A percentile compares a stretch with the other conserved stretches of the same genome.
These are phyloP conservation scores for Clitarchus hookeri DNA, from an alignment of 2,888 invertebrate species.

Conservation along the genomic window DNA sequence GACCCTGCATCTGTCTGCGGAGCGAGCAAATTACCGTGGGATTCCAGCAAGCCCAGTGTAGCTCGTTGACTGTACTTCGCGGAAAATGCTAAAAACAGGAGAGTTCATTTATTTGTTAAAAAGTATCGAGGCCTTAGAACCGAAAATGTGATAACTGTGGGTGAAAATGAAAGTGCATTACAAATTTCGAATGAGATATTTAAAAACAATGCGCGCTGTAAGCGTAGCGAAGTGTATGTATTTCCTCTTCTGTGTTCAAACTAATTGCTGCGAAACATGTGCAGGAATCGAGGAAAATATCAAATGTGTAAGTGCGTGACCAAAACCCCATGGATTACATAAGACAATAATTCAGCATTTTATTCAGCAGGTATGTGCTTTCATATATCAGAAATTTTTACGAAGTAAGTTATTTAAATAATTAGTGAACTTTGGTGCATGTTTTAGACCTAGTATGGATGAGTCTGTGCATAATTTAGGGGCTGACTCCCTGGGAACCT, in stretches of 20 bases:
- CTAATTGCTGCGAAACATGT: background rate
- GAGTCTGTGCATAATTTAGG: no score
- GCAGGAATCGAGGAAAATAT: background rate
- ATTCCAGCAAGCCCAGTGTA: no score
- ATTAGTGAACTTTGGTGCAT: no score
- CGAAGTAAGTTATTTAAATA: no score
- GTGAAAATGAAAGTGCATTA: conserved; percentile 4
- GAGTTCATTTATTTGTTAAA: background rate
- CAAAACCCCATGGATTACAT: background rate
- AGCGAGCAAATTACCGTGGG: background rate
- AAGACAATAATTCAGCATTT: background rate
- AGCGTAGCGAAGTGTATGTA: background rate
- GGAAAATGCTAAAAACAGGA: background rate
- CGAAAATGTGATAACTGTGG: background rate
- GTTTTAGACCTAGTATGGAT: no score
- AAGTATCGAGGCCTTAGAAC: background rate
- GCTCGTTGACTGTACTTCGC: background rate
- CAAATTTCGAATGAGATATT: background rate
- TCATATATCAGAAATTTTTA: no score
- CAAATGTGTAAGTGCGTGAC: background rate
- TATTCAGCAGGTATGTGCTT: background rate
- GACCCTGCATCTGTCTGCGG: background rate
- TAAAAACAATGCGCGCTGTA: background rate
- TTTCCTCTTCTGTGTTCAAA: background rate
- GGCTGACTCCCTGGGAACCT: no score